Evolutionary conservation across 2,888 invertebrate species (phyloP), one percentile per base, ranked within the genome.

Genomic region (Chrysolina haemoptera): DNA sequence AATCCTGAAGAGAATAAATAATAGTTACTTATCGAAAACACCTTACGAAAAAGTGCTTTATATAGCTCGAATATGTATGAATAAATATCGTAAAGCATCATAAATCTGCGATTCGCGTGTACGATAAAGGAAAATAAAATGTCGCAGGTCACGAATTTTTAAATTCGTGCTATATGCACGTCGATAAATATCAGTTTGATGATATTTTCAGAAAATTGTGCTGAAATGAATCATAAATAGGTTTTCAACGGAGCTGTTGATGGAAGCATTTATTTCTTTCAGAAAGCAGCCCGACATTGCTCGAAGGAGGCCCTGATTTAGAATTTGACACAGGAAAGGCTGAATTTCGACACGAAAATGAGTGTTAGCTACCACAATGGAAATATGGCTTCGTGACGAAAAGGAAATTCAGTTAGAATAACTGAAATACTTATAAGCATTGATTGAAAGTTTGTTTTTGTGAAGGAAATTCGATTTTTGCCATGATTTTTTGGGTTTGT

Each of bases 41-140:
- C 68, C 68, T 66, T 16, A 14, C 50, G 20, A 12, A 35, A 59
- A 12, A 66, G 48, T 20, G 27, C 53, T 65, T 68, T 65, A 71
- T 74, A 48, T n/a, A 68, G 70, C 20, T 68, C 40, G 27, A 65
- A 43, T 40, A 18, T 59, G 22, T 63, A 68, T 68, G 74, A 74
- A 74, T 74, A 74, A 71, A 74, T 74, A 71, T 71, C 68, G 65
- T 71, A 65, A 71, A 74, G 48, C 63, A 71, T 62, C 59, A 59
- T 68, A 59, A 74, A 68, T 74, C 62, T 43, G 41, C 35, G 71
- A 74, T 74, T 74, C 64, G 74, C 74, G 68, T 74, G 74, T 59
- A 2, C 48, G 74, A 74, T 74, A 74, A 50, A 41, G 20, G 62
- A 62, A 50, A 65, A 46, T 12, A 27, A 50, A 70, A 53, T 74